phyloP scores from a whole-genome alignment of 2,113 vertebrate genomes.

The Oceanodroma tethys region DNA sequence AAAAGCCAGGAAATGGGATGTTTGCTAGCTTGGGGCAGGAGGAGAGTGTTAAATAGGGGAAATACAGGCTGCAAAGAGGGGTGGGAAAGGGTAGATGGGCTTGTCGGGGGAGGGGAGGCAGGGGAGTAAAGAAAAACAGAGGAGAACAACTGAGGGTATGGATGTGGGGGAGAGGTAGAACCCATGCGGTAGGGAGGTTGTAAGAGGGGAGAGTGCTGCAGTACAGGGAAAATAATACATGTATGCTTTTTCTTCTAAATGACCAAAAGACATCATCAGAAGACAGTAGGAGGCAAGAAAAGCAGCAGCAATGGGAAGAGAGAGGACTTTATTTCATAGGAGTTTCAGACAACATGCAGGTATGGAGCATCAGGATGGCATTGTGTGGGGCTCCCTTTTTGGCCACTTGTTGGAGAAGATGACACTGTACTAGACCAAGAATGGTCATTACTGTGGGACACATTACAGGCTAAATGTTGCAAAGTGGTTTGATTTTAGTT shows the following conservation, averaged over 20 bases:
- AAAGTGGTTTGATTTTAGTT: background rate
- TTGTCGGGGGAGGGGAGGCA: background rate
- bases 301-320: background rate
- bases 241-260: background rate
- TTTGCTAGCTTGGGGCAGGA: background rate
- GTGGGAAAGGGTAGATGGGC: background rate
- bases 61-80: background rate
- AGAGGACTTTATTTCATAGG: background rate
- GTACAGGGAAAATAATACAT: background rate
- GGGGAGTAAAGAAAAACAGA: background rate
- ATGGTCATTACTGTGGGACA: background rate
- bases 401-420: background rate
- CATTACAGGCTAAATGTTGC: background rate
- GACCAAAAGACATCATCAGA: background rate
- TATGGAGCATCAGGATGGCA: background rate
- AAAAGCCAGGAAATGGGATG: background rate
- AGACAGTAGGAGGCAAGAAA: background rate
- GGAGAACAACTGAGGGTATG: background rate
- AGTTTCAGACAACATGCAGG: background rate
- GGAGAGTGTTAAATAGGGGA: background rate
- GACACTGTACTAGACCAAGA: background rate
- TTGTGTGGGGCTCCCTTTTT: background rate
- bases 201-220: background rate
- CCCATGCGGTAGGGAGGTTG: background rate
- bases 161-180: background rate